These are phyloP conservation scores for Caenorhabditis tropicalis DNA, from an alignment of 1,140 invertebrate genomes.

Conservation along the genomic window DNA sequence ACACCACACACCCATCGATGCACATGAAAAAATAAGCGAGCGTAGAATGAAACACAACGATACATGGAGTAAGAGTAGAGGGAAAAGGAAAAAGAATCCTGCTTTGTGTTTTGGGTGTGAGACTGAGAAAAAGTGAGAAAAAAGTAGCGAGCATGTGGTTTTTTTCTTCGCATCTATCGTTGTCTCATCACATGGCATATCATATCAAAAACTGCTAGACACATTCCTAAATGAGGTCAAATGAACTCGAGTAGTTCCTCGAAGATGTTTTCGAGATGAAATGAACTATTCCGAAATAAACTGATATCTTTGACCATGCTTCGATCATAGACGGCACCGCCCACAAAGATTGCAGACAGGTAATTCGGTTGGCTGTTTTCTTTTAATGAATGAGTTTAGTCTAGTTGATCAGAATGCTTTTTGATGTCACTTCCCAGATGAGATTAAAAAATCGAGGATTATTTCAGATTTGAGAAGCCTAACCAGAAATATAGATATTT, in stretches of 20 bases:
- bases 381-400: neutral
- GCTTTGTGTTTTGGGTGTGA: slow-evolving; percentile 25
- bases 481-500: no score
- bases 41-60: neutral
- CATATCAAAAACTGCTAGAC: no score
- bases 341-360: neutral
- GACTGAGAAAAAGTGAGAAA: slow-evolving; percentile 5
- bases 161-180: neutral
- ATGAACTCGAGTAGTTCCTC: no score
- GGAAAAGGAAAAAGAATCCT: no score
- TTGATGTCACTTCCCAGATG: no score
- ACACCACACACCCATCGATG: neutral
- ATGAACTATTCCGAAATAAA: no score
- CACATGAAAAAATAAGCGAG: neutral
- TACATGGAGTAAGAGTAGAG: neutral
- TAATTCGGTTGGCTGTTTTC: neutral
- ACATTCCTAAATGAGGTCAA: no score
- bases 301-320: no score
- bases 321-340: neutral
- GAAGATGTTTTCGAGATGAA: no score
- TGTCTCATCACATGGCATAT: slow-evolving; percentile 4
- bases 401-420: neutral
- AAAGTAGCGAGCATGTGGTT: neutral
- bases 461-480: no score
- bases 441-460: no score